Evolutionary conservation across 2,113 vertebrate species (phyloP).

Genomic region (Aramus guarauna): DNA sequence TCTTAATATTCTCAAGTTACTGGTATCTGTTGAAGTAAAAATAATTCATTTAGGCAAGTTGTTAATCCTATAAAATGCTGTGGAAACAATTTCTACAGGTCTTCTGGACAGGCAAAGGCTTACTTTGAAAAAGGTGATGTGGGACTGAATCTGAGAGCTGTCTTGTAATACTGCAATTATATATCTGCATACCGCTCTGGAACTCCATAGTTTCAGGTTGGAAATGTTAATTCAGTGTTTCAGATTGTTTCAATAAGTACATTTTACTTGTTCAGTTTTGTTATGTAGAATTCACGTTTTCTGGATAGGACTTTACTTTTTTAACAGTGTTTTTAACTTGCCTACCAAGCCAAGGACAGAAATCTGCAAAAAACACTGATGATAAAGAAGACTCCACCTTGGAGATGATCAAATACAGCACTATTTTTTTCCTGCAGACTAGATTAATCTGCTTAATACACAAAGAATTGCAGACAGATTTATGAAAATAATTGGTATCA

Average conservation of each 20-base stretch:
- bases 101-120: background rate
- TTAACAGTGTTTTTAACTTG: background rate
- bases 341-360: background rate
- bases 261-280: background rate
- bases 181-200: background rate
- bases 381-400: background rate
- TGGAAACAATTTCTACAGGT: background rate
- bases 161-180: background rate
- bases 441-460: background rate
- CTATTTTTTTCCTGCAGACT: background rate
- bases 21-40: background rate
- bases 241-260: background rate
- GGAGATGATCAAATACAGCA: background rate
- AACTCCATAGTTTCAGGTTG: background rate
- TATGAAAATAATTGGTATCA: constrained; percentile 14
- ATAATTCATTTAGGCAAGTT: background rate
- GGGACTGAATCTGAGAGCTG: background rate
- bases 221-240: background rate
- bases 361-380: background rate
- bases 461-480: background rate
- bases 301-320: background rate
- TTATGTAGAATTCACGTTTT: background rate
- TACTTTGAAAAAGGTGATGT: background rate
- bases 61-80: background rate
- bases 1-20: background rate